Conservation (phyloP, 1,140 invertebrate species). For the Ooceraea biroi region DNA sequence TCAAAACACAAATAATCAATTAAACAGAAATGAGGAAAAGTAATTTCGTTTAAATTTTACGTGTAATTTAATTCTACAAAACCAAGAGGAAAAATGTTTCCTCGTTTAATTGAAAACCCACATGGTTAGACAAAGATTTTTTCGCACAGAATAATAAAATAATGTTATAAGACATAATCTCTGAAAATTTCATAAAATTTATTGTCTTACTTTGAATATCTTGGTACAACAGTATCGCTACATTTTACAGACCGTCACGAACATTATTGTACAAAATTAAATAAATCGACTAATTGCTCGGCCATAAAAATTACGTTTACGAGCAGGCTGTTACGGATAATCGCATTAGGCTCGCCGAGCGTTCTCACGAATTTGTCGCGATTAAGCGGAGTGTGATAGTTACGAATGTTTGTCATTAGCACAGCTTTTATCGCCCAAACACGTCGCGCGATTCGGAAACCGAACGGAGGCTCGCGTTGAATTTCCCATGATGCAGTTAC, state of each 20-base stretch:
- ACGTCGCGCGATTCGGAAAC: slow-evolving; percentile 13
- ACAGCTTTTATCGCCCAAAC: background rate
- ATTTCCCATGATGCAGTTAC: slow-evolving; percentile 39
- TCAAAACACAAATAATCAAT: too few species aligned
- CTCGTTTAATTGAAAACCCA: too few species aligned
- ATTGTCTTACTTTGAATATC: too few species aligned
- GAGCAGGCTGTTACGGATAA: background rate
- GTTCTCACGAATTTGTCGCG: background rate
- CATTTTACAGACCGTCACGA: background rate
- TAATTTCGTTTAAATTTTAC: too few species aligned
- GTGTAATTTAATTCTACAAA: too few species aligned
- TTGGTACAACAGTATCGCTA: background rate
- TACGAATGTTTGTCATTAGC: slow-evolving; percentile 20
- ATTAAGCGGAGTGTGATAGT: slow-evolving; percentile 2
- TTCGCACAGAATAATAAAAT: too few species aligned
- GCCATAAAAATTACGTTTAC: slow-evolving; percentile 26
- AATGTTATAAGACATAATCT: too few species aligned
- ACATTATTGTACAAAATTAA: background rate
- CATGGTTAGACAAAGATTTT: too few species aligned
- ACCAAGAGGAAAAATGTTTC: too few species aligned
- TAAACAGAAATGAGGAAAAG: too few species aligned
- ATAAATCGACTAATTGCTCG: background rate
- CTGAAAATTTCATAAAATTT: too few species aligned
- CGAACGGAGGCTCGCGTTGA: slow-evolving; percentile 19
- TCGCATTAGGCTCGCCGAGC: background rate